These are phyloP conservation scores for Phalera bucephala DNA, from an alignment of 2,888 invertebrate genomes.

Conservation along the genomic window DNA sequence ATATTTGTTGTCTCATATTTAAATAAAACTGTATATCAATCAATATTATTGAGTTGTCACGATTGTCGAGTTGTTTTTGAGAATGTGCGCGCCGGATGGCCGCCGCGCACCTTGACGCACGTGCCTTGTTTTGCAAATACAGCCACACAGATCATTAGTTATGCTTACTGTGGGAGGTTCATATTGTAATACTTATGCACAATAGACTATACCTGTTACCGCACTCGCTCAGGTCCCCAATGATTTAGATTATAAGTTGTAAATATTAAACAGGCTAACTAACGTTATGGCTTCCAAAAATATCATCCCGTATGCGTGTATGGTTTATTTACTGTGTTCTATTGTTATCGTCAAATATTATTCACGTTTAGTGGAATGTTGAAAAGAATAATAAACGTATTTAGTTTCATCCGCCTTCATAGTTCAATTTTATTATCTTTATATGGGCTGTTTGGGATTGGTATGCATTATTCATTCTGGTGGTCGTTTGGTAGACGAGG, in stretches of 20 bases:
- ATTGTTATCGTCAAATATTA: background rate
- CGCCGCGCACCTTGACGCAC: conserved; percentile 39
- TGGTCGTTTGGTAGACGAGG: conserved; percentile 49
- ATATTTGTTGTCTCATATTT: conserved; percentile 13
- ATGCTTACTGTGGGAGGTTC: conserved; percentile 16
- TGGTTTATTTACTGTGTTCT: background rate
- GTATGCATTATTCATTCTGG: conserved; percentile 27
- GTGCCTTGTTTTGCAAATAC: conserved; percentile 46
- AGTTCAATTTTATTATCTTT: conserved; percentile 21
- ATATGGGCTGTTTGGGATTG: conserved; percentile 23
- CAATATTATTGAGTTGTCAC: conserved; percentile 44
- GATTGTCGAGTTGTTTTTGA: conserved; percentile 32
- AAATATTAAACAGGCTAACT: background rate
- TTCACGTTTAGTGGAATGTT: conserved; percentile 11
- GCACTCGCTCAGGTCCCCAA: background rate
- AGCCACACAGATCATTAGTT: conserved; percentile 30
- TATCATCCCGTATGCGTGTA: background rate
- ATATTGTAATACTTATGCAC: conserved; percentile 1
- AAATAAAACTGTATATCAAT: conserved; percentile 33
- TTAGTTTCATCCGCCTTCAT: conserved; percentile 14
- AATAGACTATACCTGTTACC: background rate
- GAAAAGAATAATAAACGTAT: conserved; percentile 11
- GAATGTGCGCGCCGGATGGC: conserved; percentile 51
- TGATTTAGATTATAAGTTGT: background rate
- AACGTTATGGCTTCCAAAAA: background rate